phyloP scores from a whole-genome alignment of 1,140 invertebrate genomes.

The Thaumatotibia leucotreta region DNA sequence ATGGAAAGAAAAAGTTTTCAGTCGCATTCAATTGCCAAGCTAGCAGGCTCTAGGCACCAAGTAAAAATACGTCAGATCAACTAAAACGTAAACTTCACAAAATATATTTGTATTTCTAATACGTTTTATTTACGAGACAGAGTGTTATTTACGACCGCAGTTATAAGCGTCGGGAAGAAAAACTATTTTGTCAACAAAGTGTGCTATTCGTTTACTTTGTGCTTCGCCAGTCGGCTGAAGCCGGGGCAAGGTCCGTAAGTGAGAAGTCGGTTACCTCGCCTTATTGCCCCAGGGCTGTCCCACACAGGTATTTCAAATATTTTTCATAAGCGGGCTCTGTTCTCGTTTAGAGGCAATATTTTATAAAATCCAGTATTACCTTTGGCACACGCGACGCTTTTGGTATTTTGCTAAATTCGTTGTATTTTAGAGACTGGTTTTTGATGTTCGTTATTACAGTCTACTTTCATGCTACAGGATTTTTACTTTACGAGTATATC shows the following conservation, averaged over 20 bases:
- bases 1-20: too few species aligned
- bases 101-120: background rate
- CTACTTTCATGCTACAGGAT: too few species aligned
- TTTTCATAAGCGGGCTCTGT: background rate
- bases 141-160: conserved; percentile 23
- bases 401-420: background rate
- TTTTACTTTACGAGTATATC: too few species aligned
- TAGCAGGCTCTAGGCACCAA: background rate
- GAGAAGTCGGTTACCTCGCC: conserved; percentile 12
- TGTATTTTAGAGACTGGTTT: background rate
- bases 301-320: background rate
- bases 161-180: conserved; percentile 25
- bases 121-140: conserved; percentile 9
- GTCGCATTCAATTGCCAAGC: too few species aligned
- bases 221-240: conserved; percentile 11
- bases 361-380: background rate
- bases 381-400: background rate
- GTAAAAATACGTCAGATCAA: background rate
- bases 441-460: background rate
- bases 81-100: background rate
- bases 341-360: background rate
- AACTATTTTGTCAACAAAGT: conserved; percentile 28
- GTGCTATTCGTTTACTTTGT: conserved; percentile 20
- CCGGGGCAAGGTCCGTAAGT: conserved; percentile 10
- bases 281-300: background rate